Evolutionary conservation across 2,888 invertebrate genomes (phyloP).

Genomic region (Saturnia japonica): DNA sequence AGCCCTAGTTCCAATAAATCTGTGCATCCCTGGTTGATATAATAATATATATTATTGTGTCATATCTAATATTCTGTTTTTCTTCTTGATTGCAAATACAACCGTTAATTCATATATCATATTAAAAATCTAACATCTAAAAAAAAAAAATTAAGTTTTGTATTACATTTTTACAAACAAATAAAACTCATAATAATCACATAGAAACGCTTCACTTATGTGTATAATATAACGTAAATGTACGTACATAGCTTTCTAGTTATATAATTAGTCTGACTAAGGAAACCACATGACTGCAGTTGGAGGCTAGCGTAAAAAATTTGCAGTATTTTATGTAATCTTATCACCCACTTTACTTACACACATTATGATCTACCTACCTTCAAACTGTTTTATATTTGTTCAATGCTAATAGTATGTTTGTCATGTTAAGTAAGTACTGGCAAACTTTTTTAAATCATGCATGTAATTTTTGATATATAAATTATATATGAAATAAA

Average conservation of each 20-base stretch:
- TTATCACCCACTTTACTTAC: background rate
- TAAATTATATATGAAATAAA: no score
- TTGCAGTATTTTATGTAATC: slow-evolving; percentile 3
- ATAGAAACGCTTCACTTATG: slow-evolving; percentile 13
- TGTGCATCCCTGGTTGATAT: no score
- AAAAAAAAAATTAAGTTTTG: no score
- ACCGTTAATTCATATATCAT: no score
- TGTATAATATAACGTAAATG: background rate
- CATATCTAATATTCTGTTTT: no score
- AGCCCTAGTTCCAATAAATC: no score
- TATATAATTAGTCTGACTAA: slow-evolving; percentile 28
- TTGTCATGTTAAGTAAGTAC: background rate
- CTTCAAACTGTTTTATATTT: background rate
- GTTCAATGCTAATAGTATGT: background rate
- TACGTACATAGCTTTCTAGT: slow-evolving; percentile 16
- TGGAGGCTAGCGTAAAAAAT: slow-evolving; percentile 18
- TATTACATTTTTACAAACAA: background rate
- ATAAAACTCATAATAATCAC: slow-evolving; percentile 18
- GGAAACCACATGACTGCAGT: slow-evolving; percentile 25
- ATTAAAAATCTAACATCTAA: no score
- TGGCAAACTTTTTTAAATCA: no score
- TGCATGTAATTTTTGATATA: no score
- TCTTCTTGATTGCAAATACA: no score
- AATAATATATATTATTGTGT: no score
- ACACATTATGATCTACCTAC: background rate